Percentiles rank a stretch among this genome's conserved stretches.
Conservation (phyloP, 1,140 invertebrate species). For the Drosophila sechellia region DNA sequence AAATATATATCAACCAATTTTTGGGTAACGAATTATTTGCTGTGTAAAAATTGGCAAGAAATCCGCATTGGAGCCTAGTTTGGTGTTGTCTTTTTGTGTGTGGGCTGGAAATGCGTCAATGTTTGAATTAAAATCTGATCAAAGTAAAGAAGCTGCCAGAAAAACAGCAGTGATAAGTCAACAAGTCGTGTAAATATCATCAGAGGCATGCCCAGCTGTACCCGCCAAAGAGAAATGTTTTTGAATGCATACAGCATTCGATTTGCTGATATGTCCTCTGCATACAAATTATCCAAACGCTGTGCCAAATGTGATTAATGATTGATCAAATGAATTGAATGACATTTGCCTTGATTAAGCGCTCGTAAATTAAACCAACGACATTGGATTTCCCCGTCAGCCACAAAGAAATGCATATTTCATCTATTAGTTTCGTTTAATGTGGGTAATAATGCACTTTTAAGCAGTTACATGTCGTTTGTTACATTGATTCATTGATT, state of each 20-base stretch:
- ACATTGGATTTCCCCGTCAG: neutral
- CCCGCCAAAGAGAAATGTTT: constrained; percentile 9
- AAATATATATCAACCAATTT: too few species aligned
- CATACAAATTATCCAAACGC: constrained; percentile 21
- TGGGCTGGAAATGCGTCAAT: constrained; percentile 54
- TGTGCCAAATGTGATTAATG: constrained; percentile 19
- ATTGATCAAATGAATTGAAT: constrained; percentile 15
- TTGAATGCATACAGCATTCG: constrained; percentile 21
- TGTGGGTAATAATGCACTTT: constrained; percentile 44
- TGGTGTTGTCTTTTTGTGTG: constrained; percentile 15
- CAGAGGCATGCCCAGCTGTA: constrained; percentile 11
- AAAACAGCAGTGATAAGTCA: constrained; percentile 39
- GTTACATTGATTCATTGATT: constrained; percentile 81
- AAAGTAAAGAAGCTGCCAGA: constrained; percentile 23
- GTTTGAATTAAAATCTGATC: constrained; percentile 33
- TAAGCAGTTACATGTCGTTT: constrained; percentile 72
- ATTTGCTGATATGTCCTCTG: neutral
- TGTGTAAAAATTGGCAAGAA: constrained; percentile 26
- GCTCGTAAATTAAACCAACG: neutral
- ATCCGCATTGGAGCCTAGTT: constrained; percentile 26
- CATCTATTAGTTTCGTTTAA: constrained; percentile 47
- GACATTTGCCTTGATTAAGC: neutral
- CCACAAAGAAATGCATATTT: neutral
- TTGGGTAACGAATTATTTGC: neutral
- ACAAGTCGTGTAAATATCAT: constrained; percentile 36